Conservation (phyloP, 2,113 vertebrate genomes). For the Bubalus kerabau region DNA sequence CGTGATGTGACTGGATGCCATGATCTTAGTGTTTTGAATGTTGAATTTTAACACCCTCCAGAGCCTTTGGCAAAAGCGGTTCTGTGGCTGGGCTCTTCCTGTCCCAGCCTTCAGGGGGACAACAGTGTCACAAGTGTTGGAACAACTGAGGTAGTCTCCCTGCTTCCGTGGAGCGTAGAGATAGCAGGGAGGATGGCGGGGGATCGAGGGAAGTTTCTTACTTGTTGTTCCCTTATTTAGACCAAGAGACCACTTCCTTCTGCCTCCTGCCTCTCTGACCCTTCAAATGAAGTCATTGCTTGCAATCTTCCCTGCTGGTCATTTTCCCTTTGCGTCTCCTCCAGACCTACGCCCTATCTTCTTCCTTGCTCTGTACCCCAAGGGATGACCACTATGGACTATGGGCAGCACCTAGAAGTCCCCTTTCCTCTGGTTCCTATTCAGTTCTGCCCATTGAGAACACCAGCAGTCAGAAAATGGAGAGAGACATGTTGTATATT, state of each 20-base stretch:
- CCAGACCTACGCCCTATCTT: not conserved
- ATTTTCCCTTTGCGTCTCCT: not conserved
- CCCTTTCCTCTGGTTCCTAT: not conserved
- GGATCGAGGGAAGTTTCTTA: not conserved
- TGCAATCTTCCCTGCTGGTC: not conserved
- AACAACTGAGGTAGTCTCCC: no score
- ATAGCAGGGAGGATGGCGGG: rapidly evolving
- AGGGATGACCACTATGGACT: not conserved
- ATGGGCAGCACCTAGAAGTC: not conserved
- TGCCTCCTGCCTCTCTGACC: not conserved
- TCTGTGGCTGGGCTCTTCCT: not conserved
- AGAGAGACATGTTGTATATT: not conserved
- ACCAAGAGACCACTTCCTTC: not conserved
- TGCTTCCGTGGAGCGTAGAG: not conserved
- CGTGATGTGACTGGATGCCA: not conserved
- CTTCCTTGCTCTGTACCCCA: not conserved
- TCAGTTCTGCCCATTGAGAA: not conserved
- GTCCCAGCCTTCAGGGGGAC: not conserved
- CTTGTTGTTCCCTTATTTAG: not conserved
- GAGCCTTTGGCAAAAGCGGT: not conserved
- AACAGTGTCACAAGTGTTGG: not conserved
- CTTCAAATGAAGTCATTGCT: not conserved
- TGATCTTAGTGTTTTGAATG: not conserved
- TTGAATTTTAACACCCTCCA: not conserved
- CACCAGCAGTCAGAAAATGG: no score